A percentile compares a stretch with the other conserved stretches of the same genome.
Evolutionary conservation across 2,888 invertebrate species (phyloP).

Genomic region (Stenchaetothrips biformis): DNA sequence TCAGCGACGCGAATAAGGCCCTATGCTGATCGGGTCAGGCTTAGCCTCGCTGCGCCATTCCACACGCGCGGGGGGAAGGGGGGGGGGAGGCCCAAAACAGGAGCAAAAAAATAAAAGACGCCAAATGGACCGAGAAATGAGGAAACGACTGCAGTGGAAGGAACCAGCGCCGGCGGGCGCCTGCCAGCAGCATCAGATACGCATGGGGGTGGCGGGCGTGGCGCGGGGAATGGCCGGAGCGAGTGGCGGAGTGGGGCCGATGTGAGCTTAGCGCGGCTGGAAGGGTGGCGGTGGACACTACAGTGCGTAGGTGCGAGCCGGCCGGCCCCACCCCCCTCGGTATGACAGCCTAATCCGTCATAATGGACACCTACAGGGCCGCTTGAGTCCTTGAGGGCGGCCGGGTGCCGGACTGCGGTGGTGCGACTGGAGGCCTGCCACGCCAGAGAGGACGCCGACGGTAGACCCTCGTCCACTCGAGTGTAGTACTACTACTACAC

Average conservation of each 20-base stretch:
- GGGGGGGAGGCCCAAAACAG: neutral
- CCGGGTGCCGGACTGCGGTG: neutral
- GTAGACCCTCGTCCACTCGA: too few relatives aligned
- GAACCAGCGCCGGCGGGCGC: neutral
- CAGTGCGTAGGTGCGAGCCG: neutral
- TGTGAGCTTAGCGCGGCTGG: neutral
- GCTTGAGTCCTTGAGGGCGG: conserved; percentile 15
- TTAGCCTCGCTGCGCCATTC: neutral
- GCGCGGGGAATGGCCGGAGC: neutral
- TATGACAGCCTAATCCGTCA: conserved; percentile 20
- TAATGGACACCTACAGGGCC: conserved; percentile 1
- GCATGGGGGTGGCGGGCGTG: neutral
- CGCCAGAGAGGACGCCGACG: neutral
- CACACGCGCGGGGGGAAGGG: neutral
- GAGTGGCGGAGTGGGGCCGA: neutral
- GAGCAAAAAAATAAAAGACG: neutral
- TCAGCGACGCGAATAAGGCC: too few relatives aligned
- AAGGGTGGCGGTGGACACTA: conserved; percentile 4
- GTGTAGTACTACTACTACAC: too few relatives aligned
- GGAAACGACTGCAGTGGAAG: conserved; percentile 22
- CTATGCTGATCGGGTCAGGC: too few relatives aligned
- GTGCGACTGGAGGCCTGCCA: neutral
- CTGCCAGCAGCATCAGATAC: conserved; percentile 13
- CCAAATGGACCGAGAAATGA: conserved; percentile 23
- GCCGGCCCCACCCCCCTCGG: neutral